Evolutionary conservation across 2,113 vertebrate genomes (phyloP).

Genomic region (Poecilia latipinna): DNA sequence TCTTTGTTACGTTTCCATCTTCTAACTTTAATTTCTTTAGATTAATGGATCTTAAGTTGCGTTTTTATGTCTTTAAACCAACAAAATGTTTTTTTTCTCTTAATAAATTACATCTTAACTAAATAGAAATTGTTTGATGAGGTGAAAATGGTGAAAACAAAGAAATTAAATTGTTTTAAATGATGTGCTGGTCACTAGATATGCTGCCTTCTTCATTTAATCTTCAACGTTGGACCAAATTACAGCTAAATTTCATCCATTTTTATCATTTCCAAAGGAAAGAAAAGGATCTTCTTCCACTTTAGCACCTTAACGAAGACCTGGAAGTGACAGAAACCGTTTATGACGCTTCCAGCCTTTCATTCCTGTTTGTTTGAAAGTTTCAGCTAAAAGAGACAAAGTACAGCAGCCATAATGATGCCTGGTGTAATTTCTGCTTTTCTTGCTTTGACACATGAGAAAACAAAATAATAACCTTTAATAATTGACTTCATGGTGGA

Average conservation of each 20-base stretch:
- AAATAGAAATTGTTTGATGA: background rate
- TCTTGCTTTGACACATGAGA: background rate
- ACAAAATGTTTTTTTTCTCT: background rate
- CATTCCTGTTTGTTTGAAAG: conserved; percentile 9
- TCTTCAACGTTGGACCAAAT: background rate
- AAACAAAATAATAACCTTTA: background rate
- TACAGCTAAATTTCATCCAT: background rate
- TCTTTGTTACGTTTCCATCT: too few species aligned
- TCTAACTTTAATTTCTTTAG: too few species aligned
- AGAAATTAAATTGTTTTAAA: too few species aligned
- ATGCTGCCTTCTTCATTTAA: too few species aligned
- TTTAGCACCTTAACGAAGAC: conserved; percentile 8
- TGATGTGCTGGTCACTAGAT: background rate
- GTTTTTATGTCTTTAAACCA: too few species aligned
- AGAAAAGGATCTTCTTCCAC: background rate
- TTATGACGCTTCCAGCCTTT: background rate
- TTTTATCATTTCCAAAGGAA: too few species aligned
- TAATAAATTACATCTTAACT: background rate
- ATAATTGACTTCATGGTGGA: conserved; percentile 32
- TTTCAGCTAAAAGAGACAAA: conserved; percentile 1
- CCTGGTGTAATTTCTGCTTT: conserved; percentile 3
- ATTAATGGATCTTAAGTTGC: too few species aligned
- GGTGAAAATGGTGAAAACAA: too few species aligned
- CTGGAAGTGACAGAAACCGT: background rate
- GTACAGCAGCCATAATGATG: conserved; percentile 6